Evolutionary conservation across 2,113 vertebrate species (phyloP).

Genomic region (Lathamus discolor): DNA sequence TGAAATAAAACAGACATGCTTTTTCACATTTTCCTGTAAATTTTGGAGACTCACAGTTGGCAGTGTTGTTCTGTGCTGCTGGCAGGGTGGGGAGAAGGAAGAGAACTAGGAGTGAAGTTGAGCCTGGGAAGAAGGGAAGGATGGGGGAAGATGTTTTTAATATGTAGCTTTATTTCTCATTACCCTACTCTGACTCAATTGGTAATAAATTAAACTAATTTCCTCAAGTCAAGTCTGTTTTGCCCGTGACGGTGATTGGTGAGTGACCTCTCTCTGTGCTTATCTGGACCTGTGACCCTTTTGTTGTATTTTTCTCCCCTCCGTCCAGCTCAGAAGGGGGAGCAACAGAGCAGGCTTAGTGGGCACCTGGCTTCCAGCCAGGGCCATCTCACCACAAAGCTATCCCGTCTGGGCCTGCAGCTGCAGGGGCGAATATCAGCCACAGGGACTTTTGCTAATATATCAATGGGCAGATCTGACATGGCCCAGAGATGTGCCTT

Average conservation of each 20-base stretch:
- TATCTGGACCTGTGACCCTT: background rate
- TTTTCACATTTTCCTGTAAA: background rate
- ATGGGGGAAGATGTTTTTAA: background rate
- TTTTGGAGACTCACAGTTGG: background rate
- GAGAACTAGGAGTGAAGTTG: background rate
- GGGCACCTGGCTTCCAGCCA: background rate
- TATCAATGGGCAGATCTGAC: background rate
- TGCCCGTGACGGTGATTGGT: background rate
- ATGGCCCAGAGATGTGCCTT: background rate
- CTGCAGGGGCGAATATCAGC: fast-evolving
- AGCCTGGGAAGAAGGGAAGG: background rate
- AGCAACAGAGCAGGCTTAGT: background rate
- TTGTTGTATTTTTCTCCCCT: background rate
- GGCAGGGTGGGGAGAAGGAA: background rate
- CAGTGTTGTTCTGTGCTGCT: background rate
- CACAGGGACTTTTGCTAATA: background rate
- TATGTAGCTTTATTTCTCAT: background rate
- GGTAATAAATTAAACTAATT: background rate
- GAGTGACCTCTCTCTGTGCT: background rate
- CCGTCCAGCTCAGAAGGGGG: background rate
- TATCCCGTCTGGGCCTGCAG: background rate
- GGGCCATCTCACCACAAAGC: background rate
- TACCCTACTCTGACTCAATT: background rate
- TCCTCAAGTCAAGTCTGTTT: background rate
- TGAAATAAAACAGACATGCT: background rate